A percentile compares a stretch with the other conserved stretches of the same genome.
phyloP scores from a whole-genome alignment of 2,888 invertebrate species.

The Sylvicola fuscatus region DNA sequence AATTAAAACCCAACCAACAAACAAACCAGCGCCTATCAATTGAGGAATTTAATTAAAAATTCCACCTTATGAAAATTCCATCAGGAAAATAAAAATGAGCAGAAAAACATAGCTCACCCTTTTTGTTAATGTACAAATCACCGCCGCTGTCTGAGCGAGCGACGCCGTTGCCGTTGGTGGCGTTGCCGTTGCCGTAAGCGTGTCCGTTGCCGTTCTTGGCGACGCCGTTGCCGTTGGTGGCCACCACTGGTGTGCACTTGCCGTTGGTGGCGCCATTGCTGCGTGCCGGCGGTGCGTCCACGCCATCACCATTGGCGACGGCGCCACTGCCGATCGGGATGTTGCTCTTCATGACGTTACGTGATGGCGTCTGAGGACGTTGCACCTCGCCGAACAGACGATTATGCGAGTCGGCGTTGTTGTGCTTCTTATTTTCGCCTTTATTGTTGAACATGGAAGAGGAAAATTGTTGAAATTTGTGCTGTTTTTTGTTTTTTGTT shows the following conservation, averaged over 20 bases:
- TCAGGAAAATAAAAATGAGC: too few relatives aligned
- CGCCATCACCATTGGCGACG: not conserved
- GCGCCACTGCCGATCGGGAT: constrained; percentile 26
- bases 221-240: constrained; percentile 1
- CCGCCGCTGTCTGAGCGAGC: not conserved
- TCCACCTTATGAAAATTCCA: too few relatives aligned
- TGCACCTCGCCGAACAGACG: constrained; percentile 34
- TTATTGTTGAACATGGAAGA: too few relatives aligned
- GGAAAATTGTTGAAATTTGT: too few relatives aligned
- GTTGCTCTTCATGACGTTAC: constrained; percentile 33
- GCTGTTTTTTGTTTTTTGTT: too few relatives aligned
- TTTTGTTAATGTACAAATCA: not conserved
- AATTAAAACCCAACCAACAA: too few relatives aligned
- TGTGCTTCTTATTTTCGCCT: too few relatives aligned
- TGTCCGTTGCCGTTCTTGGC: constrained; percentile 15
- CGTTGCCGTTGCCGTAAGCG: constrained; percentile 2
- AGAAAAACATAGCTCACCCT: too few relatives aligned
- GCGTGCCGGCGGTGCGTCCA: not conserved
- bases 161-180: constrained; percentile 6
- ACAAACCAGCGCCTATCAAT: too few relatives aligned
- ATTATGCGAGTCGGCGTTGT: constrained; percentile 27
- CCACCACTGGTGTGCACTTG: not conserved
- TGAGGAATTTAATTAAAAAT: too few relatives aligned
- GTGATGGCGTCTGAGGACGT: constrained; percentile 29
- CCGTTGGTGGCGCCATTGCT: constrained; percentile 3